phyloP scores from a whole-genome alignment of 2,888 invertebrate species.

The Cacoxenus indagator region DNA sequence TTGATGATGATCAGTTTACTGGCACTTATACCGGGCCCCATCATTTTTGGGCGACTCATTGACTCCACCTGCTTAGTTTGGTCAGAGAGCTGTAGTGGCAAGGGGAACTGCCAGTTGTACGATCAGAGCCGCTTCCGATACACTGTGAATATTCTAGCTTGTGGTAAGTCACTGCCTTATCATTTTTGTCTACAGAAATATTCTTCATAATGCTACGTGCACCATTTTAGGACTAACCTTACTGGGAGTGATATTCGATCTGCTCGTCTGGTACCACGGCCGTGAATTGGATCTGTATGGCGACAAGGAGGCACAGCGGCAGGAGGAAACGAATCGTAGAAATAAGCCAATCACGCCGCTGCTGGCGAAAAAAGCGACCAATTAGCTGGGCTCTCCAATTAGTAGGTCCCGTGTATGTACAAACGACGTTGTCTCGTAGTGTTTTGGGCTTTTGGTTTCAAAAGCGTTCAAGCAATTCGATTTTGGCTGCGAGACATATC shows the following conservation, averaged over 20 bases:
- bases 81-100: slow-evolving; percentile 76
- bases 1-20: slow-evolving; percentile 76
- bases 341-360: slow-evolving; percentile 63
- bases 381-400: slow-evolving; percentile 31
- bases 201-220: not conserved
- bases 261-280: slow-evolving; percentile 75
- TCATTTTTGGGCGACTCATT: slow-evolving; percentile 76
- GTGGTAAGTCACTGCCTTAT: slow-evolving; percentile 68
- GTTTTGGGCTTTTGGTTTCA: not conserved
- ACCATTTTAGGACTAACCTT: slow-evolving; percentile 72
- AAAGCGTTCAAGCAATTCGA: not conserved
- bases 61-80: slow-evolving; percentile 79
- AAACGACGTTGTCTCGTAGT: not conserved
- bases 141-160: slow-evolving; percentile 73
- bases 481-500: not conserved
- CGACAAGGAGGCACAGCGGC: slow-evolving; percentile 59
- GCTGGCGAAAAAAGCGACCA: slow-evolving; percentile 47
- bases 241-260: slow-evolving; percentile 75
- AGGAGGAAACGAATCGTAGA: slow-evolving; percentile 46
- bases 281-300: slow-evolving; percentile 75
- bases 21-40: slow-evolving; percentile 79
- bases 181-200: not conserved
- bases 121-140: slow-evolving; percentile 75
- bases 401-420: slow-evolving; percentile 7
- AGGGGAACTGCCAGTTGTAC: slow-evolving; percentile 79